phyloP scores from a whole-genome alignment of 2,113 vertebrate species.

The Antechinus stuartii region DNA sequence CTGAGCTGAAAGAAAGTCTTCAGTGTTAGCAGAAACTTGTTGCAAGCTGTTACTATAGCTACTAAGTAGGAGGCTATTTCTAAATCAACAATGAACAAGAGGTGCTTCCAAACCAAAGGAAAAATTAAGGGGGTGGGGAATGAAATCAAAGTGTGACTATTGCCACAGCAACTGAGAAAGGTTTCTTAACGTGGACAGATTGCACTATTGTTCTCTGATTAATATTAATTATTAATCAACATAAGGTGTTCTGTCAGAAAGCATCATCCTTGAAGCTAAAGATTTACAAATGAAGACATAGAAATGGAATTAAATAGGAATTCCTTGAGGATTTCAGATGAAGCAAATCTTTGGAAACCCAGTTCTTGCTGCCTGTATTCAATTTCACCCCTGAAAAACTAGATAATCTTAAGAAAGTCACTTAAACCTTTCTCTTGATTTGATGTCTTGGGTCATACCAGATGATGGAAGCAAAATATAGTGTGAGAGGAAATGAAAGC shows the following conservation, averaged over 20 bases:
- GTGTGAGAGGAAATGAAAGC: not conserved
- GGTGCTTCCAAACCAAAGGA: constrained; percentile 48
- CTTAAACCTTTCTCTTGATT: fast-evolving
- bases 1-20: not conserved
- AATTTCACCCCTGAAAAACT: constrained; percentile 17
- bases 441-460: not conserved
- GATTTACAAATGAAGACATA: not conserved
- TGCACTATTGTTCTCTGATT: constrained; percentile 12
- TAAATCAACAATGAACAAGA: not conserved
- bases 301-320: not conserved
- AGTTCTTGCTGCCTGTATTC: not conserved
- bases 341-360: not conserved
- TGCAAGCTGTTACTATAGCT: constrained; percentile 69
- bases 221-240: constrained; percentile 25
- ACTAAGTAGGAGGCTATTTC: constrained; percentile 60
- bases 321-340: not conserved
- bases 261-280: not conserved
- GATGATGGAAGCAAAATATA: not conserved
- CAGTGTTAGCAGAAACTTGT: constrained; percentile 37
- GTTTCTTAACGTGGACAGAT: constrained; percentile 33
- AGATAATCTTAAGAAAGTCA: constrained; percentile 20
- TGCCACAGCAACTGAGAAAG: constrained; percentile 64
- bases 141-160: constrained; percentile 43
- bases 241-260: not conserved
- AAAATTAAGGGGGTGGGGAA: constrained; percentile 45